Base-by-base conservation (phyloP, 2,113 vertebrate species). In the Ranitomeya imitator region DNA sequence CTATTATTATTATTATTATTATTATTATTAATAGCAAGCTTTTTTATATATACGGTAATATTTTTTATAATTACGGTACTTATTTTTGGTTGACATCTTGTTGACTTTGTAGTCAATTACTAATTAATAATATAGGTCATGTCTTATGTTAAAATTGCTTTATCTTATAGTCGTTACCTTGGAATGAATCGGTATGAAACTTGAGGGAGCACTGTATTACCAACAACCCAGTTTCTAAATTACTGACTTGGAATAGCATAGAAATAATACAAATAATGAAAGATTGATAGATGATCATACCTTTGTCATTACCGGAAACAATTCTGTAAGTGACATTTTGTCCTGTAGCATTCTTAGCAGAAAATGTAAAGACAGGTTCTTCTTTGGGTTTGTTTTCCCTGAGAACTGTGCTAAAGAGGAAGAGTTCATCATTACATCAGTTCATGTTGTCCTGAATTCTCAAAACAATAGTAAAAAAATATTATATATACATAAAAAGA, bases 271-370 rank as follows among this genome's bases (percentile, higher is more conserved):
- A 16, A 82, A 82, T 61, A 19, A 37, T 73, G 15, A 19, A 14
- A 31, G 10, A 21, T 23, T 73, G 15, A 19, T n/a, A 31, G 10
- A 21, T 23, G 9, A 26, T 16, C 6, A 23, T 7, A 89, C 93
- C 92, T 90, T 52, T 87, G 63, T 93, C 91, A 89, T 93, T 93
- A 85, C 93, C 93, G 86, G 91, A 91, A 16, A 90, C 86, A 79
- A 94, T 0, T 6, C 54, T 90, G 6, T 93, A 94, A 26, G 54
- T 76, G 12, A 93, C 51, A 0, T 0, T 2, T 80, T 89, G 88
- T 54, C 89, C 91, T 61, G 2, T 71, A 54, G 90, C 19, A 86
- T 88, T 90, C 21, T 2, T 21, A 86, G 67, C 90, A 55, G 87
- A 52, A 67, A 92, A 91, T 85, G 71, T 0, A 51, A 91, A 91